Conservation (phyloP, 2,888 invertebrate species). For the Serrognathus titanus region DNA sequence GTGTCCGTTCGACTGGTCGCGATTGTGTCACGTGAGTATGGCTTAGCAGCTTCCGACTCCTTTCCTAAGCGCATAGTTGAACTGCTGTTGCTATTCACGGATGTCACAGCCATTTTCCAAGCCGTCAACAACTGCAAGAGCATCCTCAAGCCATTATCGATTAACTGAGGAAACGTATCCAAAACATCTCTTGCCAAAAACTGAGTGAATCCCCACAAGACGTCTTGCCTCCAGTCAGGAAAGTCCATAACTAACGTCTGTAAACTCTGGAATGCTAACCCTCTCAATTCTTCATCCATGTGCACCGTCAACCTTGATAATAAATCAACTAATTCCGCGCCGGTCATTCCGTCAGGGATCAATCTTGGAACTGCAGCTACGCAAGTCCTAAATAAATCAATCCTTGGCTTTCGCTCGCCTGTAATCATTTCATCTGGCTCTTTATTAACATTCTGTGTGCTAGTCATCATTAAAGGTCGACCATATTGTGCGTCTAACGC, state of each 20-base stretch:
- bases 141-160: slow-evolving; percentile 93
- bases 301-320: slow-evolving; percentile 91
- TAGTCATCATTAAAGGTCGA: slow-evolving; percentile 94
- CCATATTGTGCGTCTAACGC: slow-evolving; percentile 96
- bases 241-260: slow-evolving; percentile 96
- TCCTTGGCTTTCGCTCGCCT: slow-evolving; percentile 95
- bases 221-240: slow-evolving; percentile 96
- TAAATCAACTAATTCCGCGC: slow-evolving; percentile 90
- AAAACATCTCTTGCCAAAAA: slow-evolving; percentile 90
- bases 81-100: slow-evolving; percentile 28
- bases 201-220: slow-evolving; percentile 89
- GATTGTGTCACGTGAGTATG: slow-evolving; percentile 7
- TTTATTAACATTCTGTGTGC: slow-evolving; percentile 92
- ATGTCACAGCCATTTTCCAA: slow-evolving; percentile 80
- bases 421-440: slow-evolving; percentile 89
- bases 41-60: slow-evolving; percentile 31
- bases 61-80: slow-evolving; percentile 33
- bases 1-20: slow-evolving; percentile 34
- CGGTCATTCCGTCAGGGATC: slow-evolving; percentile 96
- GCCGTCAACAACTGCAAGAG: slow-evolving; percentile 85
- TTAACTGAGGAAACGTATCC: slow-evolving; percentile 83
- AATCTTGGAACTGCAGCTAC: slow-evolving; percentile 94
- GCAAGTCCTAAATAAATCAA: slow-evolving; percentile 96
- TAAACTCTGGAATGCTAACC: slow-evolving; percentile 88
- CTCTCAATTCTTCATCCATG: slow-evolving; percentile 96